phyloP scores from a whole-genome alignment of 1,140 invertebrate species.

The Papilio machaon region DNA sequence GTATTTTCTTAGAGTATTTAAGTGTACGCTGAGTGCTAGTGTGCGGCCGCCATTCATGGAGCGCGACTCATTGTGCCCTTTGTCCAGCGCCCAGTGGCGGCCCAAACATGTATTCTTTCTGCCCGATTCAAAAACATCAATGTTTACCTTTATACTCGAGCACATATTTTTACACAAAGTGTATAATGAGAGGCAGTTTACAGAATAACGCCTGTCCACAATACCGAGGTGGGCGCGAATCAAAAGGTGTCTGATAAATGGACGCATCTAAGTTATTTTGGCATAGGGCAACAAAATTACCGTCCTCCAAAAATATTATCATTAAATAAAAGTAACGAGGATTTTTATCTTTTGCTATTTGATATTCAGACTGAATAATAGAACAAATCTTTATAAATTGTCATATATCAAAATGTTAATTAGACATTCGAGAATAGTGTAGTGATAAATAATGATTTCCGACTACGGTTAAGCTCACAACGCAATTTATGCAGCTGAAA shows the following conservation, averaged over 20 bases:
- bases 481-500: not conserved
- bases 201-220: slow-evolving; percentile 80
- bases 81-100: slow-evolving; percentile 73
- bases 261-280: slow-evolving; percentile 48
- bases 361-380: too few species aligned
- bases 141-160: slow-evolving; percentile 81
- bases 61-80: slow-evolving; percentile 70
- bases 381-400: too few species aligned
- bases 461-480: not conserved
- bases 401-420: not conserved
- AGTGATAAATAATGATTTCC: not conserved
- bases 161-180: slow-evolving; percentile 81
- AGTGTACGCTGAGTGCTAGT: slow-evolving; percentile 56
- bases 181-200: slow-evolving; percentile 77
- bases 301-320: not conserved
- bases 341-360: too few species aligned
- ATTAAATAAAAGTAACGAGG: not conserved
- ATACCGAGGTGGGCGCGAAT: slow-evolving; percentile 68
- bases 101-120: slow-evolving; percentile 78
- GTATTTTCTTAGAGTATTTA: slow-evolving; percentile 61
- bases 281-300: slow-evolving; percentile 45
- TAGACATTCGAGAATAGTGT: too few species aligned
- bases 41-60: slow-evolving; percentile 77
- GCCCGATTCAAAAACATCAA: slow-evolving; percentile 70
- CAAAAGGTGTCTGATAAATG: slow-evolving; percentile 74